A percentile compares a stretch with the other conserved stretches of the same genome.
phyloP scores from a whole-genome alignment of 2,797 vertebrate genomes.

The Carcharodon carcharias region DNA sequence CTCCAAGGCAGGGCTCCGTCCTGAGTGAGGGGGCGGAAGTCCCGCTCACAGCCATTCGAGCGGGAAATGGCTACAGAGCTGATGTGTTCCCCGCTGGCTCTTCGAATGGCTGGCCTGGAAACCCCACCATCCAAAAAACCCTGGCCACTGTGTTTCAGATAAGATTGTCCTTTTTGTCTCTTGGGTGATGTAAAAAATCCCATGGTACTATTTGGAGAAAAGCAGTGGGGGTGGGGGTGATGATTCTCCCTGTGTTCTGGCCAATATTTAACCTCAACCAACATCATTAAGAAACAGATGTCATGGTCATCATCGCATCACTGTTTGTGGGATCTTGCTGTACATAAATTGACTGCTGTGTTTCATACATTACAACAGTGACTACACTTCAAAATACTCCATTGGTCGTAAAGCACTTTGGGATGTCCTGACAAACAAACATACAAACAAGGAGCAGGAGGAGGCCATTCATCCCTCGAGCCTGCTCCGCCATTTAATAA shows the following conservation, averaged over 20 bases:
- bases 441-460: too few species aligned
- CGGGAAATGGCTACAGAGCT: too few species aligned
- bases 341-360: not conserved
- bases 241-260: not conserved
- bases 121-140: too few species aligned
- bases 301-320: too few species aligned
- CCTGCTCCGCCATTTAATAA: too few species aligned
- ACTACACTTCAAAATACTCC: not conserved
- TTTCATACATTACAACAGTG: not conserved
- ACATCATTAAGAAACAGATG: not conserved
- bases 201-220: not conserved
- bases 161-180: not conserved
- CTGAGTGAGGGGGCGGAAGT: too few species aligned
- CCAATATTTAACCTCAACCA: not conserved
- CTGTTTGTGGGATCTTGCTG: not conserved
- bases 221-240: not conserved
- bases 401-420: not conserved
- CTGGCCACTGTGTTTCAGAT: not conserved
- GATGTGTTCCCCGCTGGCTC: too few species aligned
- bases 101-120: too few species aligned
- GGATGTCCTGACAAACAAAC: too few species aligned
- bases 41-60: too few species aligned
- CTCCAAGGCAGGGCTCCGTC: too few species aligned
- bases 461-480: too few species aligned
- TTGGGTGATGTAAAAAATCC: not conserved